Evolutionary conservation across 2,797 vertebrate genomes (phyloP).

Genomic region (Rhabdophis nuchalis): DNA sequence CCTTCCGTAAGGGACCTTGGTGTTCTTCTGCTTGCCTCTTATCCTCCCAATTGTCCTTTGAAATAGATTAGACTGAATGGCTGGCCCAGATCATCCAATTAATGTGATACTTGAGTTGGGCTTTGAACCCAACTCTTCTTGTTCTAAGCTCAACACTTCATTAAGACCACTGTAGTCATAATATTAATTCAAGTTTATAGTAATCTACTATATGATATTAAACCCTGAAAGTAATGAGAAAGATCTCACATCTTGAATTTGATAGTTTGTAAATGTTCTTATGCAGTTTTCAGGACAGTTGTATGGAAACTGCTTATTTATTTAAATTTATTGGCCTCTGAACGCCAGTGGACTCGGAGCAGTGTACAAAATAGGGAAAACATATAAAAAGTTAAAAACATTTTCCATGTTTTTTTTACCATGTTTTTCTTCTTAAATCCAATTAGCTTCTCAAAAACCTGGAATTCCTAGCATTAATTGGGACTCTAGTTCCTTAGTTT

Average conservation of each 20-base stretch:
- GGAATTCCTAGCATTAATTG: background rate
- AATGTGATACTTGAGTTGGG: background rate
- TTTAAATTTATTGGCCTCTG: background rate
- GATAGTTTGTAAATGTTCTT: background rate
- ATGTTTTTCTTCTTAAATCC: background rate
- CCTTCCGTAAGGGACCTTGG: background rate
- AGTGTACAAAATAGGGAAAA: background rate
- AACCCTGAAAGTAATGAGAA: background rate
- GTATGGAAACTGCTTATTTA: background rate
- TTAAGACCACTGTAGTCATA: background rate
- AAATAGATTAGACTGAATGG: background rate
- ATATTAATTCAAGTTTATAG: background rate
- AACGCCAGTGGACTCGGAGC: background rate
- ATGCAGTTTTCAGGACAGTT: background rate
- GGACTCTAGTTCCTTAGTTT: background rate
- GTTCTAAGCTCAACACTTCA: background rate
- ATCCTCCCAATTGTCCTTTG: background rate
- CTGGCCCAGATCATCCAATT: background rate
- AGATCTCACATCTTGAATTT: background rate
- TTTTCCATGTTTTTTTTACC: background rate
- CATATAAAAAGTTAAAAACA: background rate
- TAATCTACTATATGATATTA: background rate
- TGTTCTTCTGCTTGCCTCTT: background rate
- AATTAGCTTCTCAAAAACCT: background rate
- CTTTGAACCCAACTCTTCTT: background rate